phyloP scores from a whole-genome alignment of 2,113 vertebrate species.

The Callorhinus ursinus region DNA sequence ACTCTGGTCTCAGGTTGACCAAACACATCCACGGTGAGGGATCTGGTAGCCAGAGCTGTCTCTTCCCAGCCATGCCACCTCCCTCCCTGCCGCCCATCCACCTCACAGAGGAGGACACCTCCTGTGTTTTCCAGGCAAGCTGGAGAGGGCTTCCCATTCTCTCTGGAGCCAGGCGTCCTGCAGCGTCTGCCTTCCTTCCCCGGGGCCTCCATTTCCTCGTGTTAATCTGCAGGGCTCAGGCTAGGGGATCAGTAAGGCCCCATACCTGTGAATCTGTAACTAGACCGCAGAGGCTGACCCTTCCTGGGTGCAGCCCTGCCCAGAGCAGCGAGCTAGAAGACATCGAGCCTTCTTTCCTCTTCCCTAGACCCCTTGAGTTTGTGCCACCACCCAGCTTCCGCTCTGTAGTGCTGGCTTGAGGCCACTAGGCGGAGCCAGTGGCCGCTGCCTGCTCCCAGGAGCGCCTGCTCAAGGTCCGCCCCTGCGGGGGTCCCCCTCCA shows the following conservation, averaged over 20 bases:
- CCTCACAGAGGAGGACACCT: background rate
- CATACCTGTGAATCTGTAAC: background rate
- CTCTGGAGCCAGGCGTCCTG: background rate
- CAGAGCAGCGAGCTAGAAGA: background rate
- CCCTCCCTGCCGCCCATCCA: background rate
- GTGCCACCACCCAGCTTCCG: background rate
- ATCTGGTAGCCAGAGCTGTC: background rate
- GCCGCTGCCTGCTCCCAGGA: no score
- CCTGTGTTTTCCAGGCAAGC: background rate
- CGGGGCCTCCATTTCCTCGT: background rate
- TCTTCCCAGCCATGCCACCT: background rate
- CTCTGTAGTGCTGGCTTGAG: background rate
- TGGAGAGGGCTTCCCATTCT: background rate
- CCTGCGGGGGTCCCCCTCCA: accelerated
- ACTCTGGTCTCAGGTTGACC: background rate
- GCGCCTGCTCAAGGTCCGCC: background rate
- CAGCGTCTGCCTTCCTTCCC: background rate
- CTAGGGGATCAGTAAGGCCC: background rate
- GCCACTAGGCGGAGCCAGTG: conserved; percentile 62
- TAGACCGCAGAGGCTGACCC: background rate
- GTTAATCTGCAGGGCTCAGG: background rate
- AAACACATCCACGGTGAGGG: background rate
- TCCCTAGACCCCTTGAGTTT: background rate
- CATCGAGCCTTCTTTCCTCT: background rate
- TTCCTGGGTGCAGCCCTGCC: background rate